phyloP scores from a whole-genome alignment of 2,113 vertebrate species.

The Apeltes quadracus region DNA sequence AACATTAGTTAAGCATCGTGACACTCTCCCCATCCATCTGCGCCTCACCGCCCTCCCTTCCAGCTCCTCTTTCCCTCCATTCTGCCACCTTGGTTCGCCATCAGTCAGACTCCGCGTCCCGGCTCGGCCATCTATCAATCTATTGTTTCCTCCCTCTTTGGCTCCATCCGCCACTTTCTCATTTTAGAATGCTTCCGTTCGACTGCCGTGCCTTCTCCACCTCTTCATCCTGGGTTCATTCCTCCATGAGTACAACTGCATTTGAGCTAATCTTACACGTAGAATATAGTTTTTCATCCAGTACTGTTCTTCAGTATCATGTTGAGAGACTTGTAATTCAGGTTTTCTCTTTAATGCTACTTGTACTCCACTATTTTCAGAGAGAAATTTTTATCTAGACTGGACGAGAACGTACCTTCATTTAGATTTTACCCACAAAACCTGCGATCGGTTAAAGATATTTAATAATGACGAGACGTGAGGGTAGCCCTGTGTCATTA shows the following conservation, averaged over 20 bases:
- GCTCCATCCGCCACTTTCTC: slow-evolving; percentile 13
- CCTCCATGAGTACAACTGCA: neutral
- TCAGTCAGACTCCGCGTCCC: slow-evolving; percentile 54
- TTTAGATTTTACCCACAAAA: no score
- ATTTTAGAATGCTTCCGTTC: slow-evolving; percentile 12
- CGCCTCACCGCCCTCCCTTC: slow-evolving; percentile 51
- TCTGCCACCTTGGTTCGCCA: slow-evolving; percentile 59
- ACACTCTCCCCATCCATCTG: slow-evolving; percentile 64
- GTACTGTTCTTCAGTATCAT: neutral
- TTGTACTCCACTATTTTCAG: neutral
- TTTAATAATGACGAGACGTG: neutral
- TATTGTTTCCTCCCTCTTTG: slow-evolving; percentile 47
- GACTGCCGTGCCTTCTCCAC: neutral
- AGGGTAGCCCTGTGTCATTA: slow-evolving; percentile 12
- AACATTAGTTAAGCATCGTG: slow-evolving; percentile 65
- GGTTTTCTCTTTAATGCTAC: neutral
- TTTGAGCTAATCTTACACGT: no score
- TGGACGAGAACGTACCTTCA: no score
- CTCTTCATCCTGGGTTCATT: neutral
- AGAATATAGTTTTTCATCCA: no score
- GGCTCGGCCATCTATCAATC: slow-evolving; percentile 49
- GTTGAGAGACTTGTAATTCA: neutral
- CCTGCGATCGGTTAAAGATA: neutral
- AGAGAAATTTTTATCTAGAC: neutral
- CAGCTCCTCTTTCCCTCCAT: slow-evolving; percentile 42